phyloP scores from a whole-genome alignment of 2,888 invertebrate genomes.

The Cryptus armator region DNA sequence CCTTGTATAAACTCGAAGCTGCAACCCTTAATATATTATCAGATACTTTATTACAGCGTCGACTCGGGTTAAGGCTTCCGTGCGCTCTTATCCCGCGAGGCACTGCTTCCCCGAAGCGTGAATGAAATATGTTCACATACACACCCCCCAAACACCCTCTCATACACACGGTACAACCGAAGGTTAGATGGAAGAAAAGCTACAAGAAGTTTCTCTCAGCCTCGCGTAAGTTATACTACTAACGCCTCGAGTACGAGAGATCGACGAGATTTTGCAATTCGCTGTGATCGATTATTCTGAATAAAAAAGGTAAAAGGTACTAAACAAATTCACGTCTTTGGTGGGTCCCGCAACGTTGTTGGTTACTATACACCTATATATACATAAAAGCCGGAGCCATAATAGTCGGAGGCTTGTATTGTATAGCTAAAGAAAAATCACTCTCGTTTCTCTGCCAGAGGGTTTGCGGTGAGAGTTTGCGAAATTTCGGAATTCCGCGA shows the following conservation, averaged over 20 bases:
- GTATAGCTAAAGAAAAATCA: constrained; percentile 50
- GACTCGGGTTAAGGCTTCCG: constrained; percentile 38
- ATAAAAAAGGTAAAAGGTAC: constrained; percentile 2
- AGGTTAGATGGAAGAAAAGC: constrained; percentile 33
- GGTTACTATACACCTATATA: neutral
- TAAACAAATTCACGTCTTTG: neutral
- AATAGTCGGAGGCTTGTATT: constrained; percentile 9
- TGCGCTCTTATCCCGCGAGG: constrained; percentile 17
- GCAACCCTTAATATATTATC: constrained; percentile 62
- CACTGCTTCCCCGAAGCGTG: constrained; percentile 55
- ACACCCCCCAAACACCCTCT: neutral
- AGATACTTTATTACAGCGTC: constrained; percentile 58
- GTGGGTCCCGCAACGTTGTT: neutral
- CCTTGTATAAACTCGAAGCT: constrained; percentile 13
- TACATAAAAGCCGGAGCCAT: neutral
- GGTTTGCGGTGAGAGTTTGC: constrained; percentile 19
- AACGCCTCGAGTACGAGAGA: neutral
- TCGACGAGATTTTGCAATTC: constrained; percentile 51
- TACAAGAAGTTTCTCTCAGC: constrained; percentile 28
- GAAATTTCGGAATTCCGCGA: constrained; percentile 37
- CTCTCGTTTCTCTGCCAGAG: constrained; percentile 45
- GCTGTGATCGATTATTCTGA: constrained; percentile 60
- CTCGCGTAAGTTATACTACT: constrained; percentile 24
- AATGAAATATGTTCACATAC: constrained; percentile 63
- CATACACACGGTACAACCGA: constrained; percentile 13